Evolutionary conservation across 2,888 invertebrate species (phyloP).

Genomic region (Hyalella azteca): DNA sequence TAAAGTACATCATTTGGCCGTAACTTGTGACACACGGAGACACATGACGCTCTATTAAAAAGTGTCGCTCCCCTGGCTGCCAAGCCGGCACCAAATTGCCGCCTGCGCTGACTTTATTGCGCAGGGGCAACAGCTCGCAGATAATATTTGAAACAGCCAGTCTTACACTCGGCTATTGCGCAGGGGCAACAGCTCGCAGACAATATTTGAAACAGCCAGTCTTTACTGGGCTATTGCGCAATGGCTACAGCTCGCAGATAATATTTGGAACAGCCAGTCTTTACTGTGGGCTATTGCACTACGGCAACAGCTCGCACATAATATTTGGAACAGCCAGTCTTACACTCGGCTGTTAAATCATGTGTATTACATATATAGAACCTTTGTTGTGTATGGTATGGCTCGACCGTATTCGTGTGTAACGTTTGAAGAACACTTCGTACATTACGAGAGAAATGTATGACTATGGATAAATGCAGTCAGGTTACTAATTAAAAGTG

Average conservation of each 20-base stretch:
- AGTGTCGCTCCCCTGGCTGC: conserved; percentile 33
- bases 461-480: no score
- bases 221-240: background rate
- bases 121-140: background rate
- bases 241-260: background rate
- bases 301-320: background rate
- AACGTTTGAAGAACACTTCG: no score
- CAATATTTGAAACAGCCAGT: conserved; percentile 5
- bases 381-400: no score
- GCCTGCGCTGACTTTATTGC: conserved; percentile 12
- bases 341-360: background rate
- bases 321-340: background rate
- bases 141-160: no score
- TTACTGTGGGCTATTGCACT: background rate
- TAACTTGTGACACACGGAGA: conserved; percentile 36
- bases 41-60: conserved; percentile 35
- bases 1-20: conserved; percentile 30
- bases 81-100: conserved; percentile 36
- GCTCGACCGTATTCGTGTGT: no score
- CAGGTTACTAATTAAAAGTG: no score
- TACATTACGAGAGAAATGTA: no score
- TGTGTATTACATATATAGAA: no score
- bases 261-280: background rate
- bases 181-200: background rate
- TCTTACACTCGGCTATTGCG: no score